Evolutionary conservation across 1,140 invertebrate genomes (phyloP).

Genomic region (Mercenaria mercenaria): DNA sequence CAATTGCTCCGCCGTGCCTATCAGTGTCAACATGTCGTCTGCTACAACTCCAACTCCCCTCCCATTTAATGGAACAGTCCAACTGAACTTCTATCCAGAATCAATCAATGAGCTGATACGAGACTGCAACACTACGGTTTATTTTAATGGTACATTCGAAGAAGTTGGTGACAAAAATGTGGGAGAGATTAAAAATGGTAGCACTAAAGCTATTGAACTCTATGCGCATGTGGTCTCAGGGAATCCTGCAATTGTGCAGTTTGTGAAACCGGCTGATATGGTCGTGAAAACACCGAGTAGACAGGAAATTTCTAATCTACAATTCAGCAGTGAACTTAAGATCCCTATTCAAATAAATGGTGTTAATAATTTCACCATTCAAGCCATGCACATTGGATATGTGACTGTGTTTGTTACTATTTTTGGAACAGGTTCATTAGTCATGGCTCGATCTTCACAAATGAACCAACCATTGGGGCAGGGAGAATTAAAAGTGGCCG

Average conservation of each 20-base stretch:
- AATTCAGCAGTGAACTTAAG: slow-evolving; percentile 62
- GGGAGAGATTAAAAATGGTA: not conserved
- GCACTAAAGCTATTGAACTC: slow-evolving; percentile 1
- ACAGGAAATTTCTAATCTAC: slow-evolving; percentile 58
- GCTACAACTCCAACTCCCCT: slow-evolving; percentile 24
- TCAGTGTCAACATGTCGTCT: slow-evolving; percentile 63
- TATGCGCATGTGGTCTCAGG: slow-evolving; percentile 48
- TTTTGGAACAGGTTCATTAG: slow-evolving; percentile 70
- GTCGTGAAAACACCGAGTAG: slow-evolving; percentile 62
- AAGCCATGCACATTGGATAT: slow-evolving; percentile 81
- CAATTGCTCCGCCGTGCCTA: slow-evolving; percentile 37
- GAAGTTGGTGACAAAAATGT: slow-evolving; percentile 44
- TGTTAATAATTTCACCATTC: slow-evolving; percentile 80
- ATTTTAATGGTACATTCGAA: slow-evolving; percentile 62
- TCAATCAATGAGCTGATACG: slow-evolving; percentile 63
- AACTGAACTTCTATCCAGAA: slow-evolving; percentile 56
- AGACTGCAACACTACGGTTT: slow-evolving; percentile 62
- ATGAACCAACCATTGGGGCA: slow-evolving; percentile 71
- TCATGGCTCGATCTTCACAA: slow-evolving; percentile 66
- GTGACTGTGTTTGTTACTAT: slow-evolving; percentile 81
- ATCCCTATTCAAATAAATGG: slow-evolving; percentile 75
- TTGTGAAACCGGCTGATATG: slow-evolving; percentile 65
- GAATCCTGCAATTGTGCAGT: slow-evolving; percentile 50
- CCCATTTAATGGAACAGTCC: slow-evolving; percentile 58
- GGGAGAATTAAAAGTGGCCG: slow-evolving; percentile 73